Evolutionary conservation across 2,797 vertebrate genomes (phyloP).

Genomic region (Anisognathus igniventris): DNA sequence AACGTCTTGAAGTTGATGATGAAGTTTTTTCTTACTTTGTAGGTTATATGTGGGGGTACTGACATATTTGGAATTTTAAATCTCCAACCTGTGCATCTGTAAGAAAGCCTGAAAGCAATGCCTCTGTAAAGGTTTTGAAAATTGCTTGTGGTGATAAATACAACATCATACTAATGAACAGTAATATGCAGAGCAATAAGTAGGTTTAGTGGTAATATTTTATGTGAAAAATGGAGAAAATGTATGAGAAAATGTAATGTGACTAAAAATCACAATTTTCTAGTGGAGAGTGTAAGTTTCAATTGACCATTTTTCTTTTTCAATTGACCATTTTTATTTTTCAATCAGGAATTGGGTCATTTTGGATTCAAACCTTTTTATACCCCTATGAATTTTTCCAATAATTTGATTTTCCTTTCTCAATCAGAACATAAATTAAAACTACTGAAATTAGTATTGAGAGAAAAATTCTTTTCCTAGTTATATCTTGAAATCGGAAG

Average conservation of each 20-base stretch:
- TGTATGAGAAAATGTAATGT: not conserved
- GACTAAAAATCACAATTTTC: not conserved
- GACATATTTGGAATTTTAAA: not conserved
- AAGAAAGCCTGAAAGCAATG: not conserved
- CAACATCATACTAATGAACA: not conserved
- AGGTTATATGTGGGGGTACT: not conserved
- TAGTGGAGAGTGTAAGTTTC: not conserved
- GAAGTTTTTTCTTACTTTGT: not conserved
- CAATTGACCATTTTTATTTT: not conserved
- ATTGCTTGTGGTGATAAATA: not conserved
- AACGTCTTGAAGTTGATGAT: not conserved
- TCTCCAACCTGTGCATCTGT: not conserved
- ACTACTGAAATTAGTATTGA: not conserved
- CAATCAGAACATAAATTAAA: not conserved
- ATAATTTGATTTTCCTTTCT: not conserved
- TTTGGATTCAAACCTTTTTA: not conserved
- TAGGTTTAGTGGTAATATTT: not conserved
- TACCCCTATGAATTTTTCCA: not conserved
- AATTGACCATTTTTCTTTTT: not conserved
- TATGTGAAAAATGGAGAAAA: not conserved
- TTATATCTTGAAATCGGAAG: not conserved
- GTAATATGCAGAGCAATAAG: not conserved
- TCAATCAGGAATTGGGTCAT: not conserved
- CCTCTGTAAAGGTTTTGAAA: not conserved
- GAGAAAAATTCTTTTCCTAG: not conserved